These are phyloP conservation scores for Noctilio leporinus DNA, from an alignment of 2,113 vertebrate species.

Conservation along the genomic window DNA sequence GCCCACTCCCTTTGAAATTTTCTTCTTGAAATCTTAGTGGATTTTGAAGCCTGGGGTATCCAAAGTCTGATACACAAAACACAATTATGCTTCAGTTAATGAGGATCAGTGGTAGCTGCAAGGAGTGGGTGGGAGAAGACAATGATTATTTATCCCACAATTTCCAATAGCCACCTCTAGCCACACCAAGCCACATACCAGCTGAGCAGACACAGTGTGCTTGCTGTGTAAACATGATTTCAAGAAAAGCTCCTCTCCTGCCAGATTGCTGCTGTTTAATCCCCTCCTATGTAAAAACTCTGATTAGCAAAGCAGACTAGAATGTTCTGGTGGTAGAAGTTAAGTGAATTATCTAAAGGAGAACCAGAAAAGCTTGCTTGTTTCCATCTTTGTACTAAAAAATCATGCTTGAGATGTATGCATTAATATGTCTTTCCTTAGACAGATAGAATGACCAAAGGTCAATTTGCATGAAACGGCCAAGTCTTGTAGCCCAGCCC, in stretches of 20 bases:
- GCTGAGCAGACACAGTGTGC: neutral
- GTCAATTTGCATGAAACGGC: neutral
- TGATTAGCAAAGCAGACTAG: neutral
- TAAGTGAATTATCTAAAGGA: neutral
- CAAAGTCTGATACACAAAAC: neutral
- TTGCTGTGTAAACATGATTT: neutral
- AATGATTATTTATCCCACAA: neutral
- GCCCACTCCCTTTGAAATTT: constrained; percentile 30
- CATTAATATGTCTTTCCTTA: neutral
- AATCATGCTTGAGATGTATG: neutral
- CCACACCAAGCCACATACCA: neutral
- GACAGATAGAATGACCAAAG: neutral
- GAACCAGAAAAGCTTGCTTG: neutral
- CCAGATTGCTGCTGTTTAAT: neutral
- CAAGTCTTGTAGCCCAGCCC: neutral
- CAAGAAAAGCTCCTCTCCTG: neutral
- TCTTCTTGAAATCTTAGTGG: neutral
- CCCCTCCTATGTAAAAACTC: neutral
- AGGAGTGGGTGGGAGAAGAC: neutral
- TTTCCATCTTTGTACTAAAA: neutral
- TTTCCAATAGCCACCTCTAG: neutral
- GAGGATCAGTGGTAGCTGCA: neutral
- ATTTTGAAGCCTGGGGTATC: neutral
- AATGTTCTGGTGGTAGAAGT: neutral
- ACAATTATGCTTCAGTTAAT: neutral